Conservation (phyloP, 53 echinoderm and acorn worm species). For the Arbacia lixula region DNA sequence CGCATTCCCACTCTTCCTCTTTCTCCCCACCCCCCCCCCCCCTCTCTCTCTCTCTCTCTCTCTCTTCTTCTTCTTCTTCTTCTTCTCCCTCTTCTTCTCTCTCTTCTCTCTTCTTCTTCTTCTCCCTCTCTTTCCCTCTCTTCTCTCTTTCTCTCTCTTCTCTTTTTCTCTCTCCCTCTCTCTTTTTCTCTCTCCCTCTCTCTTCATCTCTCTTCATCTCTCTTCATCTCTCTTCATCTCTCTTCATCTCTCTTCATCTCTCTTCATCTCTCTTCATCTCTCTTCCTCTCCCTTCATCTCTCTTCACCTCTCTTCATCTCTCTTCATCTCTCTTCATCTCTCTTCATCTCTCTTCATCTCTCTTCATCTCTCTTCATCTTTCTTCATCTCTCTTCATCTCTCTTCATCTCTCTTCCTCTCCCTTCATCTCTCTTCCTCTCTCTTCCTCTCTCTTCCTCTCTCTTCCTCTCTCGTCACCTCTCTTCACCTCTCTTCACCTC, state of each 20-base stretch:
- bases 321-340: not conserved
- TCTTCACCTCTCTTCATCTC: not conserved
- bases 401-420: too few species aligned
- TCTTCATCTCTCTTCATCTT: too few species aligned
- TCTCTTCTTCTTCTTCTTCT: not conserved
- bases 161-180: not conserved
- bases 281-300: not conserved
- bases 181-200: not conserved
- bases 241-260: not conserved
- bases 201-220: not conserved
- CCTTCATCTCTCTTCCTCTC: not conserved
- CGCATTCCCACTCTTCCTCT: not conserved
- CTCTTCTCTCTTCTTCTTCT: not conserved
- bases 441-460: not conserved
- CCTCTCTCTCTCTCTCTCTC: not conserved
- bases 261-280: not conserved
- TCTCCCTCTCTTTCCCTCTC: not conserved
- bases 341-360: too few species aligned
- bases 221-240: not conserved
- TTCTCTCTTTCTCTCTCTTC: not conserved
- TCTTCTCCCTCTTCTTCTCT: not conserved
- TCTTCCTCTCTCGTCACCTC: not conserved
- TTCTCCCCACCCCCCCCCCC: not conserved
- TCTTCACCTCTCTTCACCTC: not conserved
- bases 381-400: too few species aligned